Percentiles rank a stretch among this genome's conserved stretches.
phyloP scores from a whole-genome alignment of 2,113 vertebrate species.

The Chiloscyllium plagiosum region DNA sequence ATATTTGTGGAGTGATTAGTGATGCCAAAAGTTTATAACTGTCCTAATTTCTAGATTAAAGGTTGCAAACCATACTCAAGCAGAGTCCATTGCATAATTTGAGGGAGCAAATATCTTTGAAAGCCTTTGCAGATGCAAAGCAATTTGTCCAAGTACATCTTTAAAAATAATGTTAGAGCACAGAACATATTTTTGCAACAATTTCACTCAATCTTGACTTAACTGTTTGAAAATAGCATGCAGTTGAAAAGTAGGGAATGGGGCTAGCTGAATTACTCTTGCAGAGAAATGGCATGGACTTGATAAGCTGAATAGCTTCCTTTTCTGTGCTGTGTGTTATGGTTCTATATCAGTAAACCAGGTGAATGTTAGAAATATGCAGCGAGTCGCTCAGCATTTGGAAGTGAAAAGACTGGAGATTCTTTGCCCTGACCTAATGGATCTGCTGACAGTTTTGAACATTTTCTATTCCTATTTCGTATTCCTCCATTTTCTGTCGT shows the following conservation, averaged over 20 bases:
- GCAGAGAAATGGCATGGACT: background rate
- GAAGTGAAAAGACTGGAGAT: background rate
- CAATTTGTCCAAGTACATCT: background rate
- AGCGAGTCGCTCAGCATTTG: background rate
- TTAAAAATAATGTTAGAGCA: background rate
- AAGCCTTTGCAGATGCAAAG: background rate
- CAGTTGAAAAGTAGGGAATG: background rate
- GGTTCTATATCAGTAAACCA: background rate
- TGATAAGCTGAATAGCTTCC: background rate
- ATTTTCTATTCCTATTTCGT: background rate
- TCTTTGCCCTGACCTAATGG: background rate
- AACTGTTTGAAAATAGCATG: background rate
- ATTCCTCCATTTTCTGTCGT: background rate
- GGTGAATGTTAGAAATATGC: background rate
- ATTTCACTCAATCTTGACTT: background rate
- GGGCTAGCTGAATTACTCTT: background rate
- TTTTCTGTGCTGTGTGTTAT: background rate
- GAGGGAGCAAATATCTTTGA: background rate
- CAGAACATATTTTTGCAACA: background rate
- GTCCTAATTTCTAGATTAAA: conserved; percentile 29
- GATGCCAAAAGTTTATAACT: conserved; percentile 24
- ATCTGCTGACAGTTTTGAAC: background rate
- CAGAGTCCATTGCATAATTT: background rate
- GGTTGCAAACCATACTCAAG: background rate
- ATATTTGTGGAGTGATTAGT: conserved; percentile 35